phyloP scores from a whole-genome alignment of 1,140 invertebrate species.

The Procambarus virginalis region DNA sequence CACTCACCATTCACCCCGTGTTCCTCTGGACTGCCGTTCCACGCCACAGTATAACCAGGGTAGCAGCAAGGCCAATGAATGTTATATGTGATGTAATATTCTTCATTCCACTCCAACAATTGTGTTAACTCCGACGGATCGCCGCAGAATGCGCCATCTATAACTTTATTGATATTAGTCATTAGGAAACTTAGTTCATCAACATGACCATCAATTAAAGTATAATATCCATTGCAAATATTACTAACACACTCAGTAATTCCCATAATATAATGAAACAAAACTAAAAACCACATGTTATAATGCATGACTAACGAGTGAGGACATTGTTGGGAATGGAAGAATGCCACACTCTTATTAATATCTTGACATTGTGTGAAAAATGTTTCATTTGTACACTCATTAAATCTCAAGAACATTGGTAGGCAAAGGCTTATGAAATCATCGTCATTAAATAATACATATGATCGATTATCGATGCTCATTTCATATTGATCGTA shows the following conservation, averaged over 20 bases:
- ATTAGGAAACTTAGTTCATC: neutral
- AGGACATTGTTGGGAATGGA: no score
- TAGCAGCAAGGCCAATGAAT: constrained; percentile 49
- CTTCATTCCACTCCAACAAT: neutral
- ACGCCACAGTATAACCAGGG: neutral
- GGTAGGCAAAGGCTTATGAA: constrained; percentile 23
- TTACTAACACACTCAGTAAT: constrained; percentile 15
- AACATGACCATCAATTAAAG: neutral
- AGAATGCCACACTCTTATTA: no score
- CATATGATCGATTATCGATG: neutral
- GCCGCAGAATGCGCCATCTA: neutral
- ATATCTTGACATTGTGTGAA: constrained; percentile 4
- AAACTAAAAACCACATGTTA: neutral
- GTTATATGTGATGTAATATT: constrained; percentile 12
- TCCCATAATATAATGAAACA: neutral
- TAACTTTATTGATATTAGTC: neutral
- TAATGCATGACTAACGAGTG: neutral
- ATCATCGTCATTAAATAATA: neutral
- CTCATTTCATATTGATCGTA: neutral
- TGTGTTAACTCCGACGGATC: neutral
- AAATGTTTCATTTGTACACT: constrained; percentile 19
- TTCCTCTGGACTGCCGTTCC: constrained; percentile 13
- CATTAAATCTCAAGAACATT: constrained; percentile 15
- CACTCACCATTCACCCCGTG: constrained; percentile 34
- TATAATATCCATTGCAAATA: constrained; percentile 1